Percentiles rank a stretch among this genome's conserved stretches.
phyloP scores from a whole-genome alignment of 2,797 vertebrate genomes.

The Emys orbicularis region DNA sequence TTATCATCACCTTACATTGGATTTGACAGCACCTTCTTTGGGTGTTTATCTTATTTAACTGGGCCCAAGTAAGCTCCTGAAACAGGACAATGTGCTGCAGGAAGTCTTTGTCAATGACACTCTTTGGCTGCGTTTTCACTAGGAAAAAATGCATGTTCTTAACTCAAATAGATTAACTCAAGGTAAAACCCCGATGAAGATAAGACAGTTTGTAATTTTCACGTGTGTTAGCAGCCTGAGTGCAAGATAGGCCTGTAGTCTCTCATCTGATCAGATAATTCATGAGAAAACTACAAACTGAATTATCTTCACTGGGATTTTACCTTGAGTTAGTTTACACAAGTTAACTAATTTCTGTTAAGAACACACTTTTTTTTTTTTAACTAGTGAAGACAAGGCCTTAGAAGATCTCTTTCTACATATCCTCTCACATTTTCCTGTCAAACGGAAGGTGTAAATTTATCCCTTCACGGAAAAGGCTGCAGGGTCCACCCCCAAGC shows the following conservation, averaged over 20 bases:
- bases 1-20: not conserved
- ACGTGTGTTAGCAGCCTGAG: not conserved
- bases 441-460: not conserved
- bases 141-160: too few relatives aligned
- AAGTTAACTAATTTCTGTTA: not conserved
- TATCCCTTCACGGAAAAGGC: not conserved
- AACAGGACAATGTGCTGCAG: not conserved
- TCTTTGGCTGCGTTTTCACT: too few relatives aligned
- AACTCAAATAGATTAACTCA: not conserved
- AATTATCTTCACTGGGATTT: too few relatives aligned
- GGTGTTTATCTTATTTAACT: not conserved
- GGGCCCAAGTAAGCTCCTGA: not conserved
- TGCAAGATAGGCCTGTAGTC: not conserved
- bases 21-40: not conserved
- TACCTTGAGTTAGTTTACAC: too few relatives aligned
- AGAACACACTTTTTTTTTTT: not conserved
- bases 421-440: not conserved
- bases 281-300: too few relatives aligned
- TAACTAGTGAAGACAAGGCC: not conserved
- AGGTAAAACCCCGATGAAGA: not conserved
- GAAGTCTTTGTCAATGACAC: not conserved
- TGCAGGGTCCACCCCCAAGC: not conserved
- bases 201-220: not conserved
- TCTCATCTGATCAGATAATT: too few relatives aligned
- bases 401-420: not conserved